phyloP scores from a whole-genome alignment of 2,797 vertebrate species.

The Holocentrus rufus region DNA sequence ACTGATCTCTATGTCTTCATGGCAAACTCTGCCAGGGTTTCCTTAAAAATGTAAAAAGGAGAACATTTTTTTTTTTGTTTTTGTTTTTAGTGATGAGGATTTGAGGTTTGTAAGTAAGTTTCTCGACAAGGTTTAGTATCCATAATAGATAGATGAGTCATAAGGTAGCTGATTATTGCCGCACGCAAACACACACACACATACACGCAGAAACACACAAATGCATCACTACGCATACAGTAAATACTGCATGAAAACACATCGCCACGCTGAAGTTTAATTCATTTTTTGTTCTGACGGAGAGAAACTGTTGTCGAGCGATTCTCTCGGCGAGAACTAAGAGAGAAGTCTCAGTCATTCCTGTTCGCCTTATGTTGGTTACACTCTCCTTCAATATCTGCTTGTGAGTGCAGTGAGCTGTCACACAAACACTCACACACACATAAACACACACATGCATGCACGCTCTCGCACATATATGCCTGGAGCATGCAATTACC shows the following conservation, averaged over 20 bases:
- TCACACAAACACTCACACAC: conserved; percentile 16
- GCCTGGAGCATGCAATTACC: conserved; percentile 78
- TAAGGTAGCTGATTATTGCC: conserved; percentile 37
- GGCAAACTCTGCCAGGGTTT: conserved; percentile 55
- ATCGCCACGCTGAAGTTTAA: conserved; percentile 2
- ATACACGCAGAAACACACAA: conserved; percentile 11
- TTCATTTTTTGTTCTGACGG: conserved; percentile 1
- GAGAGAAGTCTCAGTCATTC: conserved; percentile 15
- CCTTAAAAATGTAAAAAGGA: conserved; percentile 59
- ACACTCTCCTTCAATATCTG: conserved; percentile 40
- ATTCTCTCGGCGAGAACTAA: conserved; percentile 14
- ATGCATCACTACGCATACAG: conserved; percentile 1
- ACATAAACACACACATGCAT: conserved; percentile 31
- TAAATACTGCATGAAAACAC: not conserved
- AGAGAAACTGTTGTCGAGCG: conserved; percentile 1
- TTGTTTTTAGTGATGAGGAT: conserved; percentile 50
- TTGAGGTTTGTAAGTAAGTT: conserved; percentile 55
- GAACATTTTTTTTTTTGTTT: conserved; percentile 50
- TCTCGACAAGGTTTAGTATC: conserved; percentile 52
- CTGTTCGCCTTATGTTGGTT: conserved; percentile 25
- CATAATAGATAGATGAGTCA: conserved; percentile 53
- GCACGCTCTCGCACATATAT: conserved; percentile 32
- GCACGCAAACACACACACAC: conserved; percentile 3
- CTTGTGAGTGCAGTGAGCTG: conserved; percentile 26
- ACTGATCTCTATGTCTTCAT: conserved; percentile 48